Conservation (phyloP, 2,113 vertebrate genomes). For the Crotalus tigris region DNA sequence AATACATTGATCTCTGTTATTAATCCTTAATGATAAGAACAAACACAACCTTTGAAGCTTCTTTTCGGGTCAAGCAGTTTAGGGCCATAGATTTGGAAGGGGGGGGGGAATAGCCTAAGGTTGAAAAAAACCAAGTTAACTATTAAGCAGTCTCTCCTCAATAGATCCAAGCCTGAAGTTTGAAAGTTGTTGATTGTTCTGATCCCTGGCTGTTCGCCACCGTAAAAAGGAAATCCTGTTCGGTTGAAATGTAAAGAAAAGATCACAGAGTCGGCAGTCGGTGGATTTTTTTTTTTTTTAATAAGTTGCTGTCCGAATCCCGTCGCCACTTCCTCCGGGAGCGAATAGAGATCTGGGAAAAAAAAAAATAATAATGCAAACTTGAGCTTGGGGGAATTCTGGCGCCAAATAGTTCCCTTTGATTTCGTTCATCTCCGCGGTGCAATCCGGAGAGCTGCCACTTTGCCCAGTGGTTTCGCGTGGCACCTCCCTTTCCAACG, state of each 20-base stretch:
- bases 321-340: not conserved
- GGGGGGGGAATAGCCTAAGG: not conserved
- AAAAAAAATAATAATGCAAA: not conserved
- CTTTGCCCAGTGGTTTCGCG: not conserved
- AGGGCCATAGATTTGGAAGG: conserved; percentile 20
- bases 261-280: not conserved
- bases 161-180: not conserved
- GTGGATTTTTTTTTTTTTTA: not conserved
- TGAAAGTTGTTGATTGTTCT: conserved; percentile 24
- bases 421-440: not conserved
- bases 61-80: not conserved
- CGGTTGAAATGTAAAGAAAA: not conserved
- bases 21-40: not conserved
- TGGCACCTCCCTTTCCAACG: not conserved
- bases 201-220: conserved; percentile 23
- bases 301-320: not conserved
- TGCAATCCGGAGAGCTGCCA: too few species aligned
- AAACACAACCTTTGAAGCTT: not conserved
- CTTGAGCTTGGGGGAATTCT: not conserved
- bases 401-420: not conserved
- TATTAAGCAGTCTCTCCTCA: not conserved
- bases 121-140: not conserved
- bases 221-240: not conserved
- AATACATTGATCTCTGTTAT: not conserved
- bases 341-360: not conserved